Percentiles rank a stretch among this genome's conserved stretches.
These are phyloP conservation scores for Dendrolimus houi DNA, from an alignment of 2,888 invertebrate genomes.

Conservation along the genomic window DNA sequence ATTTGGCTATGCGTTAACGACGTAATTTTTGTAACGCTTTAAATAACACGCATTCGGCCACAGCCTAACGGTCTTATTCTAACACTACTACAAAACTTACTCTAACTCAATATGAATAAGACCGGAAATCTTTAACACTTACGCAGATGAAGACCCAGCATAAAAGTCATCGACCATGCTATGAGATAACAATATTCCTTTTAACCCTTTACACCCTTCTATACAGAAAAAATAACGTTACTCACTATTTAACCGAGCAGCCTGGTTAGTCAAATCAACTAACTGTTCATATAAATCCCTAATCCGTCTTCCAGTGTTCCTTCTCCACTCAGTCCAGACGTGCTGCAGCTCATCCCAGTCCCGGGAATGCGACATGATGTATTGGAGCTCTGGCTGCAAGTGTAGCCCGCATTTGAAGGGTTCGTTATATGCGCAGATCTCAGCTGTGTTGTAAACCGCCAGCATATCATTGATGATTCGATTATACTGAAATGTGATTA, in stretches of 20 bases:
- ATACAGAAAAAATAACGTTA: no score
- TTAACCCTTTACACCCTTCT: no score
- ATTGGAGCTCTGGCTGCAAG: conserved; percentile 85
- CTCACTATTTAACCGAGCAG: conserved; percentile 86
- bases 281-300: conserved; percentile 88
- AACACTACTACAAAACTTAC: no score
- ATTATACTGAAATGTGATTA: conserved; percentile 81
- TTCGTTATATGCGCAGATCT: conserved; percentile 89
- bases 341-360: conserved; percentile 93
- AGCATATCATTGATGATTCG: conserved; percentile 92
- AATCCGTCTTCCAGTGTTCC: conserved; percentile 88
- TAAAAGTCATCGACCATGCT: no score
- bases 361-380: conserved; percentile 84
- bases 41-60: no score
- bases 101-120: no score
- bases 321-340: conserved; percentile 93
- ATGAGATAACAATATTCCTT: no score
- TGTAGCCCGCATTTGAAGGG: conserved; percentile 88
- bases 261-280: conserved; percentile 86
- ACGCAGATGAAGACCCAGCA: no score
- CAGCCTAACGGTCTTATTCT: no score
- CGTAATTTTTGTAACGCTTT: no score
- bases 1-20: no score
- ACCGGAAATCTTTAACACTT: no score
- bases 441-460: conserved; percentile 89